phyloP scores from a whole-genome alignment of 2,797 vertebrate species.

The Rhabdophis nuchalis region DNA sequence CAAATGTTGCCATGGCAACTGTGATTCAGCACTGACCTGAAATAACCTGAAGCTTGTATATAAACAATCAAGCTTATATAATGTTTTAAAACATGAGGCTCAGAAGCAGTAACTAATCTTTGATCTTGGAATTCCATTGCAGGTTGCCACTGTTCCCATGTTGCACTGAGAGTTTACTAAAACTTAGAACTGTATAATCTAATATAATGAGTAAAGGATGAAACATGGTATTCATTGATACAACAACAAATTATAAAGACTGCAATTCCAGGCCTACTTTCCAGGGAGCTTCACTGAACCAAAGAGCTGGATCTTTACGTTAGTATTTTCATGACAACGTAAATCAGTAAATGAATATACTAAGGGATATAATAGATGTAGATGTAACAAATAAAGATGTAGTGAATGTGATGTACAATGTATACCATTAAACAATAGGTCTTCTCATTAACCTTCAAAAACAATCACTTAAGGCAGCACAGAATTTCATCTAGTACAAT shows the following conservation, averaged over 20 bases:
- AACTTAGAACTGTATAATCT: not conserved
- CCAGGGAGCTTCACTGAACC: not conserved
- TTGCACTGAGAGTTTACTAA: not conserved
- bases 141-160: not conserved
- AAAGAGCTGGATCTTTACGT: too few species aligned
- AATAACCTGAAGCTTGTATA: constrained; percentile 66
- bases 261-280: not conserved
- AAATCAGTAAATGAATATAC: not conserved
- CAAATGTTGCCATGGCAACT: constrained; percentile 72
- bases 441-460: not conserved
- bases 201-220: not conserved
- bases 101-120: not conserved
- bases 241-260: not conserved
- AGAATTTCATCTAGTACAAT: not conserved
- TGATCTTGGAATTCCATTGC: not conserved
- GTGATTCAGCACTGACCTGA: constrained; percentile 68
- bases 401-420: too few species aligned
- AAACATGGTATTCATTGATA: not conserved
- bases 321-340: not conserved
- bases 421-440: not conserved
- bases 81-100: not conserved
- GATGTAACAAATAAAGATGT: not conserved
- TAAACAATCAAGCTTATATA: not conserved
- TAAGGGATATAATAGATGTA: not conserved
- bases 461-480: not conserved